Evolutionary conservation across 2,888 invertebrate genomes (phyloP), one percentile per base, ranked within the genome.

Genomic region (Theristus sp.): DNA sequence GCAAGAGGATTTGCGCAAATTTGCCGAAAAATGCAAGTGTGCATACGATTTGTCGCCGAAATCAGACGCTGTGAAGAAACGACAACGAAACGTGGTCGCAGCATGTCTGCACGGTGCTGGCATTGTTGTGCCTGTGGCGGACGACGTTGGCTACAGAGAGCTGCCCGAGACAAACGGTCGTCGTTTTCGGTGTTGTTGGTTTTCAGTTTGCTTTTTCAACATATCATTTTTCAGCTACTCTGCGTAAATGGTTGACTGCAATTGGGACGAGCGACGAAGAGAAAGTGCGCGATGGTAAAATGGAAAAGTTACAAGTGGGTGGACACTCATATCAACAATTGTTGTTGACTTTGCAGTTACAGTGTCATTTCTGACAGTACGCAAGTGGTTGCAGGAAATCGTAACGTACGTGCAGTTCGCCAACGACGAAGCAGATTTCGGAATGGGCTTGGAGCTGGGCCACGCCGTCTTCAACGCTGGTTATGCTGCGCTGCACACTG

Each of bases 341-440:
- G n/a, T n/a, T n/a, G n/a, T n/a, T n/a, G n/a, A n/a, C n/a, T n/a
- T n/a, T n/a, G n/a, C n/a, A n/a, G n/a, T n/a, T n/a, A n/a, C n/a
- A n/a, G n/a, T n/a, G n/a, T n/a, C n/a, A n/a, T n/a, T n/a, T n/a
- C n/a, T n/a, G n/a, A n/a, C n/a, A n/a, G n/a, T n/a, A n/a, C n/a
- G n/a, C n/a, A n/a, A n/a, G 3, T 49, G 6, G 3, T 49, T 93
- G 2, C 86, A 89, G 68, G 86, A 87, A 61, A 78, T 89, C 1
- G 82, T 89, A 63, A 88, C 86, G 2, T 83, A 83, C 61, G 84
- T 88, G 6, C 86, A 83, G 73, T 88, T 89, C 73, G 94, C 93
- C 0, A 83, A 86, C 61, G 94, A 94, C 71, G 94, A 96, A 74
- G 86, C 86, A 71, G 93, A 94, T 74, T 93, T 89, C 76, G 94